phyloP scores from a whole-genome alignment of 2,888 invertebrate genomes.

The Ichneumoninae sp. region DNA sequence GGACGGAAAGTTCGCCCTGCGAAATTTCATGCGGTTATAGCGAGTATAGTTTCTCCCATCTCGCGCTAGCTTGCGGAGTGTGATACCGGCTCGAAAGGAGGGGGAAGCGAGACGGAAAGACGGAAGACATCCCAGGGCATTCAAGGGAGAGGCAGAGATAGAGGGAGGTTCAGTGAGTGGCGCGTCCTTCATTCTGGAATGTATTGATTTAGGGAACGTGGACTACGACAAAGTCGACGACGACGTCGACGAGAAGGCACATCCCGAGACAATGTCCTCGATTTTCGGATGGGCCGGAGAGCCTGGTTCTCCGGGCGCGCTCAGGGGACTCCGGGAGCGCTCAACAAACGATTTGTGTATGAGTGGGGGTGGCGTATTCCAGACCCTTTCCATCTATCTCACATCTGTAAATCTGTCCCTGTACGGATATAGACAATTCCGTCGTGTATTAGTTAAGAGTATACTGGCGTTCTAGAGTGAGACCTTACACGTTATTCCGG shows the following conservation, averaged over 20 bases:
- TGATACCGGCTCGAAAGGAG: neutral
- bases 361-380: neutral
- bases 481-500: conserved; percentile 44
- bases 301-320: conserved; percentile 41
- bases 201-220: conserved; percentile 60
- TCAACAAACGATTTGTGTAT: conserved; percentile 53
- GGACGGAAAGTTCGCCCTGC: conserved; percentile 58
- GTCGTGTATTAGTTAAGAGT: neutral
- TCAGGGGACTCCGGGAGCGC: conserved; percentile 36
- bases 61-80: conserved; percentile 17
- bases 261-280: conserved; percentile 53
- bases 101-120: neutral
- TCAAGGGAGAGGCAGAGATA: conserved; percentile 23
- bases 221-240: conserved; percentile 43
- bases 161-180: conserved; percentile 28
- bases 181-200: conserved; percentile 61
- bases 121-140: conserved; percentile 31
- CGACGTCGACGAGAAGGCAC: conserved; percentile 35
- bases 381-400: conserved; percentile 15
- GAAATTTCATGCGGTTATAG: conserved; percentile 56
- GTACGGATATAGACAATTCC: neutral
- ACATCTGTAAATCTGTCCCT: neutral
- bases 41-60: conserved; percentile 32
- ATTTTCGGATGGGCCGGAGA: conserved; percentile 47
- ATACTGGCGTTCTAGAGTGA: conserved; percentile 13